phyloP scores from a whole-genome alignment of 2,797 vertebrate species.

The Melanogrammus aeglefinus region DNA sequence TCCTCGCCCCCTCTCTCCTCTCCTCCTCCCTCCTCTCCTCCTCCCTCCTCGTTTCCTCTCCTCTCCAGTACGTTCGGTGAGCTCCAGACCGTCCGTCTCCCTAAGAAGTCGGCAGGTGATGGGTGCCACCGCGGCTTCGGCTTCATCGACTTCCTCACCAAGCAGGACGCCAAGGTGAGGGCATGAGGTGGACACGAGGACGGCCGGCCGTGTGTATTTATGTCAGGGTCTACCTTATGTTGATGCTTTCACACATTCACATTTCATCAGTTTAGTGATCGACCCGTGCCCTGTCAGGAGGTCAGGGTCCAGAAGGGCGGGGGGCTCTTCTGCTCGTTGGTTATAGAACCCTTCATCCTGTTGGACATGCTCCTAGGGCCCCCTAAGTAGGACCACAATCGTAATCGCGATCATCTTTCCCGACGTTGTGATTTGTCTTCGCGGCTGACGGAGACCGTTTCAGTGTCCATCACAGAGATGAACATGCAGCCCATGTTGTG shows the following conservation, averaged over 20 bases:
- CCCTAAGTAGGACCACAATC: background rate
- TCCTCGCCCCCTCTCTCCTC: too few species aligned
- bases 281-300: background rate
- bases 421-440: background rate
- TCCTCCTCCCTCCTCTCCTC: too few species aligned
- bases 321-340: background rate
- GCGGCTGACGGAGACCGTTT: background rate
- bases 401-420: background rate
- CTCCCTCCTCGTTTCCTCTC: background rate
- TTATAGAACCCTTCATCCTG: too few species aligned
- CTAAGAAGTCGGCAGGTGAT: constrained; percentile 87
- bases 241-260: background rate
- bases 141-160: constrained; percentile 95
- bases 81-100: constrained; percentile 90
- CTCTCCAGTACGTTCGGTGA: constrained; percentile 91
- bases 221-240: background rate
- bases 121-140: constrained; percentile 91
- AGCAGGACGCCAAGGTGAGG: constrained; percentile 95
- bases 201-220: background rate
- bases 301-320: background rate
- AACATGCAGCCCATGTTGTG: background rate
- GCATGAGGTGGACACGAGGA: background rate
- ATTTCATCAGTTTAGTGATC: background rate
- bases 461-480: background rate
- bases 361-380: background rate